phyloP scores from a whole-genome alignment of 1,140 invertebrate species.

The Coelopa frigida region DNA sequence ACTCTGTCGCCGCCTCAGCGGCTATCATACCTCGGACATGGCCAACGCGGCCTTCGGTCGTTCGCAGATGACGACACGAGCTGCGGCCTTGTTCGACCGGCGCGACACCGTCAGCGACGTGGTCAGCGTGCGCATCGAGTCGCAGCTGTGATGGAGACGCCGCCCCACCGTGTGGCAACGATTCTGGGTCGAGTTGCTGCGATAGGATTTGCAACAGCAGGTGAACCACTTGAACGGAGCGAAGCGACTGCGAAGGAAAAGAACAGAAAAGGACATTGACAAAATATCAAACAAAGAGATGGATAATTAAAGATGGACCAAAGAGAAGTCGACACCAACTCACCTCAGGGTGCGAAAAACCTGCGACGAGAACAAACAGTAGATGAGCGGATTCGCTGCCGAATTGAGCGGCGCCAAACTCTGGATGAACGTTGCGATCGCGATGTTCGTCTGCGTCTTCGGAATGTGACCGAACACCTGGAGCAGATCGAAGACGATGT shows the following conservation, averaged over 20 bases:
- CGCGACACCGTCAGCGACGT: slow-evolving; percentile 39
- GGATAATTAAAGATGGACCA: not conserved
- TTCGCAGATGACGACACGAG: slow-evolving; percentile 39
- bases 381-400: slow-evolving; percentile 91
- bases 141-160: slow-evolving; percentile 39
- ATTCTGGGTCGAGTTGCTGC: slow-evolving; percentile 34
- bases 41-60: slow-evolving; percentile 31
- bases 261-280: not conserved
- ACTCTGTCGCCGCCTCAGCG: slow-evolving; percentile 22
- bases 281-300: not conserved
- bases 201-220: slow-evolving; percentile 42
- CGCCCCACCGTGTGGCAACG: slow-evolving; percentile 37
- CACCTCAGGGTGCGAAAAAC: slow-evolving; percentile 82
- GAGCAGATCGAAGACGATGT: slow-evolving; percentile 86
- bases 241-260: slow-evolving; percentile 34
- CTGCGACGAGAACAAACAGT: slow-evolving; percentile 87
- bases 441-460: slow-evolving; percentile 68
- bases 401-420: slow-evolving; percentile 88
- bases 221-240: slow-evolving; percentile 47
- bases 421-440: slow-evolving; percentile 85
- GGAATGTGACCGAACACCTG: slow-evolving; percentile 85
- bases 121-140: slow-evolving; percentile 42
- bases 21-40: slow-evolving; percentile 45
- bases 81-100: slow-evolving; percentile 34
- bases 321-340: slow-evolving; percentile 22